Evolutionary conservation across 2,888 invertebrate genomes (phyloP).

Genomic region (Galeopsomyia nigrocyanea): DNA sequence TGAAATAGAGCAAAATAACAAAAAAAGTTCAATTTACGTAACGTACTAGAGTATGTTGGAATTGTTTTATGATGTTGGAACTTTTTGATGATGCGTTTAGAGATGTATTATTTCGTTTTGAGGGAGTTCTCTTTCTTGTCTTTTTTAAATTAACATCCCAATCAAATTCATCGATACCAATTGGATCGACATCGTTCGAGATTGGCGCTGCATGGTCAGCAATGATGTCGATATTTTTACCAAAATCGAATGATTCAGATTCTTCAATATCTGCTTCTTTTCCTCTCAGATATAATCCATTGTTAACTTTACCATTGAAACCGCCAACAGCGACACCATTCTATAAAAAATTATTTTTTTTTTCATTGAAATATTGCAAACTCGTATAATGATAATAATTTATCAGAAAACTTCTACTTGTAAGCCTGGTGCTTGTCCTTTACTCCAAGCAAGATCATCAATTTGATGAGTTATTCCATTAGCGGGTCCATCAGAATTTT

Average conservation of each 20-base stretch:
- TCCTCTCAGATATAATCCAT: not conserved
- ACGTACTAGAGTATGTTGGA: slow-evolving; percentile 8
- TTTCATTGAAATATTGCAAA: slow-evolving; percentile 12
- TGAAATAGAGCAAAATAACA: not conserved
- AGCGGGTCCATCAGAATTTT: slow-evolving; percentile 7
- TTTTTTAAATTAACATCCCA: slow-evolving; percentile 34
- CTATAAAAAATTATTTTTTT: slow-evolving; percentile 49
- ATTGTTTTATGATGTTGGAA: slow-evolving; percentile 3
- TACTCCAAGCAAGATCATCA: slow-evolving; percentile 59
- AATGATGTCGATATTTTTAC: slow-evolving; percentile 11
- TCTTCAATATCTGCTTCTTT: slow-evolving; percentile 18
- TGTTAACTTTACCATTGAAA: slow-evolving; percentile 5
- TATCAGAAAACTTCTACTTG: slow-evolving; percentile 47
- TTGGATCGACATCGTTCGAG: not conserved
- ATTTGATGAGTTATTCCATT: slow-evolving; percentile 23
- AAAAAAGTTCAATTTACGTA: not conserved
- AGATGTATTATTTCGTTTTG: slow-evolving; percentile 14
- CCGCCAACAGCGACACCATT: slow-evolving; percentile 51
- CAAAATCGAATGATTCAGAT: slow-evolving; percentile 41
- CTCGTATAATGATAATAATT: not conserved
- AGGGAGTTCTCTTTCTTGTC: slow-evolving; percentile 19
- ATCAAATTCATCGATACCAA: slow-evolving; percentile 18
- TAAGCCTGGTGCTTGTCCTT: slow-evolving; percentile 60
- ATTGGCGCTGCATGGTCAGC: slow-evolving; percentile 15
- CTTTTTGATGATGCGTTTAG: slow-evolving; percentile 5